Conservation (phyloP, 2,888 invertebrate species). For the Hesperia comma region DNA sequence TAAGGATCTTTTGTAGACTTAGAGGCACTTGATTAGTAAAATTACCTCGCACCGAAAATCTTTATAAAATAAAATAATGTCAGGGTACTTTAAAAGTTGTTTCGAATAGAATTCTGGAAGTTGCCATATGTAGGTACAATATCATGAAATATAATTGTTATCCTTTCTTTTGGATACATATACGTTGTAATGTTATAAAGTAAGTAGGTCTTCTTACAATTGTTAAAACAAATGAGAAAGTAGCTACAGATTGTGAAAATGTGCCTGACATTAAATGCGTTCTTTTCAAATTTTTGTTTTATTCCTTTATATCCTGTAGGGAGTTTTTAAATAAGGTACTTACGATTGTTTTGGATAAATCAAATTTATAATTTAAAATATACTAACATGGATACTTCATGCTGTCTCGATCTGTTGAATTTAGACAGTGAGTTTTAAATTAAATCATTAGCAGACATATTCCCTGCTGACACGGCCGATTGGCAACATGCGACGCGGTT, state of each 20-base stretch:
- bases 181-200: no score
- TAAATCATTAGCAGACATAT: constrained; percentile 15
- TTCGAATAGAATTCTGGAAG: no score
- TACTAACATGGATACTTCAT: neutral
- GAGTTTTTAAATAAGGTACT: constrained; percentile 13
- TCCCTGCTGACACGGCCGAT: constrained; percentile 20
- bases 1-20: constrained; percentile 19
- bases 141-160: no score
- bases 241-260: constrained; percentile 3
- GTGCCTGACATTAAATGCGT: constrained; percentile 53
- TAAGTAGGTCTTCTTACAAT: neutral
- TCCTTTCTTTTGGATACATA: no score
- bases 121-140: no score
- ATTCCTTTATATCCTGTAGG: neutral
- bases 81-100: no score
- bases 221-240: neutral
- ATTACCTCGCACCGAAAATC: constrained; percentile 8
- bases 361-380: no score
- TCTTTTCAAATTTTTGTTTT: constrained; percentile 34
- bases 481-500: constrained; percentile 40
- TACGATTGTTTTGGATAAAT: no score
- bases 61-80: constrained; percentile 9
- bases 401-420: neutral
- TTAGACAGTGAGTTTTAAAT: neutral
- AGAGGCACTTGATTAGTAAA: neutral